Evolutionary conservation across 2,797 vertebrate species (phyloP).

Genomic region (Caiman crocodilus): DNA sequence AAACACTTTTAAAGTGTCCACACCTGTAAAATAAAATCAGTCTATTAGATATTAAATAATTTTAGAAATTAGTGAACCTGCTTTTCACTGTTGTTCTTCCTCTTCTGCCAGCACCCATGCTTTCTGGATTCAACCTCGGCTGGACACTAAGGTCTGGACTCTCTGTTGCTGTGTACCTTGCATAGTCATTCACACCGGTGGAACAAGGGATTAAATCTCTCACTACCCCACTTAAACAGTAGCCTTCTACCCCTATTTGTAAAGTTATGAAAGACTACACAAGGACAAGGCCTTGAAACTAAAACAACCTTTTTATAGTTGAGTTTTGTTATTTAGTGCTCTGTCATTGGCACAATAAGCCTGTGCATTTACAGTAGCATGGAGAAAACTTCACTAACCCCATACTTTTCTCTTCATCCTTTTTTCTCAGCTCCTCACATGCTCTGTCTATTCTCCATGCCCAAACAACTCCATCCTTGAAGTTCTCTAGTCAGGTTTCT

Average conservation of each 20-base stretch:
- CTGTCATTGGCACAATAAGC: background rate
- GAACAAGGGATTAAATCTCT: background rate
- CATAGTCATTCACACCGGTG: background rate
- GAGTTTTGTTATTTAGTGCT: background rate
- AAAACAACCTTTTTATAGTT: accelerated
- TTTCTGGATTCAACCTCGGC: background rate
- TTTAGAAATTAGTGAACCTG: background rate
- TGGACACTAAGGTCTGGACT: background rate
- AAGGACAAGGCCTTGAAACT: background rate
- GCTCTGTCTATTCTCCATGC: background rate
- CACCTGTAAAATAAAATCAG: background rate
- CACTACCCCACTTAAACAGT: background rate
- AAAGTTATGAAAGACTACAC: background rate
- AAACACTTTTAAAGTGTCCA: background rate
- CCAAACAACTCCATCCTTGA: background rate
- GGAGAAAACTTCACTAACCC: background rate
- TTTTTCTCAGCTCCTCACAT: background rate
- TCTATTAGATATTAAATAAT: background rate
- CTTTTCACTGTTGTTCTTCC: background rate
- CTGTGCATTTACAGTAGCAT: background rate
- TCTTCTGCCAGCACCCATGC: background rate
- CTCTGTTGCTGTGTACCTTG: background rate
- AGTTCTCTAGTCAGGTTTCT: background rate
- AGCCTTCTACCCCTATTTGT: background rate
- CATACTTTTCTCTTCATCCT: background rate